phyloP scores from a whole-genome alignment of 2,888 invertebrate species.

The Apodemia hepburni region DNA sequence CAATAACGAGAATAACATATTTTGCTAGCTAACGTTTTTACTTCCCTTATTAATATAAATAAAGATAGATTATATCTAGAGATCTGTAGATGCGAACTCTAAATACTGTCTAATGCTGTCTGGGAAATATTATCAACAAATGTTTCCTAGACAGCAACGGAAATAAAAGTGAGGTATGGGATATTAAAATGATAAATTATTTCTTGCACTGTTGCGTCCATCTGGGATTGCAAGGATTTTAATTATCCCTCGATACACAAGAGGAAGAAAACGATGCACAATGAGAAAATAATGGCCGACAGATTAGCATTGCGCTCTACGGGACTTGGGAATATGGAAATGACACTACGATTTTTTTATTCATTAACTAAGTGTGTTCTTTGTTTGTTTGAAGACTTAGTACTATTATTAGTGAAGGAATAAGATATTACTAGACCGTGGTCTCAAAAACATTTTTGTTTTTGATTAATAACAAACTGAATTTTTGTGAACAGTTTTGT shows the following conservation, averaged over 20 bases:
- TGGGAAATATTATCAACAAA: too few relatives aligned
- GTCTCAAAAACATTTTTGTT: too few relatives aligned
- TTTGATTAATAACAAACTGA: too few relatives aligned
- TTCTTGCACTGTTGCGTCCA: slow-evolving; percentile 21
- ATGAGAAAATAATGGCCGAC: slow-evolving; percentile 56
- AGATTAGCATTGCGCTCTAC: slow-evolving; percentile 46
- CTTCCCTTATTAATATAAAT: too few relatives aligned
- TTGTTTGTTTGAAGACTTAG: background rate
- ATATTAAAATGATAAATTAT: slow-evolving; percentile 14
- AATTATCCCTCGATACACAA: slow-evolving; percentile 58
- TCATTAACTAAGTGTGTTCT: slow-evolving; percentile 14
- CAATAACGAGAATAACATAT: too few relatives aligned
- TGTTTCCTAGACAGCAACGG: background rate
- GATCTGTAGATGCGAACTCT: too few relatives aligned
- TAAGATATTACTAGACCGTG: too few relatives aligned
- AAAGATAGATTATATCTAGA: too few relatives aligned
- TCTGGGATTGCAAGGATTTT: slow-evolving; percentile 53
- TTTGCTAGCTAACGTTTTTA: too few relatives aligned
- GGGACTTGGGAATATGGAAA: slow-evolving; percentile 32
- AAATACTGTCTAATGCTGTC: too few relatives aligned
- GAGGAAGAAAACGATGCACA: slow-evolving; percentile 47
- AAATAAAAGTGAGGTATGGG: slow-evolving; percentile 5
- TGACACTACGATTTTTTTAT: slow-evolving; percentile 29
- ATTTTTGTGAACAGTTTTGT: too few relatives aligned
- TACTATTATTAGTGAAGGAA: too few relatives aligned